These are phyloP conservation scores for Luperina testacea DNA, from an alignment of 2,888 invertebrate species.

Conservation along the genomic window DNA sequence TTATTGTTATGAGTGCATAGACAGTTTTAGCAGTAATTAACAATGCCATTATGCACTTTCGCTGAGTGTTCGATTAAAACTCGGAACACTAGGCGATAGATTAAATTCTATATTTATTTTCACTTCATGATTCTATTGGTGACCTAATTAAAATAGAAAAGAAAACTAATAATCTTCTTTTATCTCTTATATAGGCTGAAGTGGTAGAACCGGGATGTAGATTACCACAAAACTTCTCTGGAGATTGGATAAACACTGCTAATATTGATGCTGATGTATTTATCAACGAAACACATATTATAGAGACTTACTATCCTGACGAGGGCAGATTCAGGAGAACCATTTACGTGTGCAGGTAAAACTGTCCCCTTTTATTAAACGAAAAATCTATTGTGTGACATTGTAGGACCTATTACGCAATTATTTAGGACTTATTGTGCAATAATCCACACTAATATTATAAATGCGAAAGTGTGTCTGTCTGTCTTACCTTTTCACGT, in stretches of 20 bases:
- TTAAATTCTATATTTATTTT: background rate
- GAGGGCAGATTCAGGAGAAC: conserved; percentile 96
- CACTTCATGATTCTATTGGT: background rate
- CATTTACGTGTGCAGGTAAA: conserved; percentile 96
- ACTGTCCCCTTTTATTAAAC: background rate
- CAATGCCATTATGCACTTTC: background rate
- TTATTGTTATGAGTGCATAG: no score
- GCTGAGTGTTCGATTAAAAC: background rate
- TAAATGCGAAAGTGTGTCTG: no score
- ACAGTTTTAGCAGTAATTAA: background rate
- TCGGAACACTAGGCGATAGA: background rate
- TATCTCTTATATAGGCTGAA: conserved; percentile 92
- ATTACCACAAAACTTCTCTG: conserved; percentile 97
- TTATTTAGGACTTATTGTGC: background rate
- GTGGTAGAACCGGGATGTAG: conserved; percentile 97
- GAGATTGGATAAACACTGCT: conserved; percentile 99
- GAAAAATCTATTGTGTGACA: background rate
- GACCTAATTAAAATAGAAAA: background rate
- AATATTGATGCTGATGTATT: conserved; percentile 98
- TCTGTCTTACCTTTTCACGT: no score
- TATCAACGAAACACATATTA: conserved; percentile 98
- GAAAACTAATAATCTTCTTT: background rate
- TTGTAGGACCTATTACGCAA: background rate
- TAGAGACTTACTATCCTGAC: conserved; percentile 98
- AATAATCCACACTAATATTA: background rate